These are phyloP conservation scores for Limnodromus scolopaceus DNA, from an alignment of 2,797 vertebrate species.

Conservation along the genomic window DNA sequence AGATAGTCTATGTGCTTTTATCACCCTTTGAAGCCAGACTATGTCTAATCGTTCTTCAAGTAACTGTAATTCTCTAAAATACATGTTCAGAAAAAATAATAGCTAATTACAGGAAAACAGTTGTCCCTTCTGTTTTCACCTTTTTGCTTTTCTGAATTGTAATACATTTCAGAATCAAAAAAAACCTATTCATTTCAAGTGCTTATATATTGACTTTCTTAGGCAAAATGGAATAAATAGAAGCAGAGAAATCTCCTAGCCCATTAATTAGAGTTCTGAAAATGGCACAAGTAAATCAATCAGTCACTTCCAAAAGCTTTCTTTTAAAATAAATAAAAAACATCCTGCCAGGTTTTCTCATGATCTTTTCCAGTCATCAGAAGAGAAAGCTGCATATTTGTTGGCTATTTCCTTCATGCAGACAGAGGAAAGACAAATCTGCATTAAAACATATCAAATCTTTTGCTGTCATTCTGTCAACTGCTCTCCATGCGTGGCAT, in stretches of 20 bases:
- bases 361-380: neutral
- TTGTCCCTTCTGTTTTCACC: neutral
- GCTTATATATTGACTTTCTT: neutral
- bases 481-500: neutral
- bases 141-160: neutral
- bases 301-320: neutral
- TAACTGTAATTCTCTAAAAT: neutral
- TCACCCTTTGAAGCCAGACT: neutral
- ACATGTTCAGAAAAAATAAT: neutral
- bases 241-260: neutral
- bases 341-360: neutral
- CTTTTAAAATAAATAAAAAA: neutral
- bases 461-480: constrained; percentile 4
- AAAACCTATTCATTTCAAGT: neutral
- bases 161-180: neutral
- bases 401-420: neutral
- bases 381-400: neutral
- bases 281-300: neutral
- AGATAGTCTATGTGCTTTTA: neutral
- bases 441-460: neutral
- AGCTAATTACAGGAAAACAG: neutral
- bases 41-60: neutral
- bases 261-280: neutral
- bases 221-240: neutral
- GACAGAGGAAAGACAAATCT: neutral